These are phyloP conservation scores for Littorina saxatilis DNA, from an alignment of 1,140 invertebrate species.

Conservation along the genomic window DNA sequence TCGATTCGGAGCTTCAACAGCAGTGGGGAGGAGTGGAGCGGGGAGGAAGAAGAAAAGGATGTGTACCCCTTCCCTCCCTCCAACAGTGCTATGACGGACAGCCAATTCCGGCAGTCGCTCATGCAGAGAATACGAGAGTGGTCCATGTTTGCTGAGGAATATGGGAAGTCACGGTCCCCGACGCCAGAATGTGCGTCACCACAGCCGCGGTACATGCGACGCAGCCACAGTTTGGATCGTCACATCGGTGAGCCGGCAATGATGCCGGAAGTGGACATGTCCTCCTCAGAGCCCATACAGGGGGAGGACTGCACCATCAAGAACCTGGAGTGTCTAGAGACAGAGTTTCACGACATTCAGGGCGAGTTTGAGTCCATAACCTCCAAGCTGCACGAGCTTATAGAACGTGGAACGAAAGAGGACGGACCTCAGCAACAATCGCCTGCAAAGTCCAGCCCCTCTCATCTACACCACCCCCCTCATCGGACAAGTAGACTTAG, in stretches of 20 bases:
- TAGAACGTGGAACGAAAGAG: constrained; percentile 42
- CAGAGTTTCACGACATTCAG: constrained; percentile 65
- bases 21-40: constrained; percentile 50
- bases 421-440: constrained; percentile 26
- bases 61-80: constrained; percentile 29
- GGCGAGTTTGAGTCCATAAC: constrained; percentile 67
- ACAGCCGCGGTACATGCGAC: not conserved
- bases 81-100: constrained; percentile 43
- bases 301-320: constrained; percentile 45
- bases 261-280: constrained; percentile 24
- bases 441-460: constrained; percentile 11
- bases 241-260: constrained; percentile 41
- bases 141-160: constrained; percentile 54
- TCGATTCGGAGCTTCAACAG: constrained; percentile 53
- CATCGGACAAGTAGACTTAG: constrained; percentile 16
- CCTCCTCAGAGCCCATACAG: constrained; percentile 39
- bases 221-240: constrained; percentile 50
- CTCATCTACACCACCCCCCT: not conserved
- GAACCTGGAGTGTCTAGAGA: constrained; percentile 64
- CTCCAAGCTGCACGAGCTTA: constrained; percentile 57
- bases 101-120: constrained; percentile 56
- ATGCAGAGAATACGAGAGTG: constrained; percentile 62
- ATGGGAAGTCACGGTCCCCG: constrained; percentile 55
- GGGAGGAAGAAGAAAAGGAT: constrained; percentile 46
- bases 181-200: constrained; percentile 47